Base-by-base conservation (phyloP, 2,113 vertebrate species). In the Cheirogaleus medius region DNA sequence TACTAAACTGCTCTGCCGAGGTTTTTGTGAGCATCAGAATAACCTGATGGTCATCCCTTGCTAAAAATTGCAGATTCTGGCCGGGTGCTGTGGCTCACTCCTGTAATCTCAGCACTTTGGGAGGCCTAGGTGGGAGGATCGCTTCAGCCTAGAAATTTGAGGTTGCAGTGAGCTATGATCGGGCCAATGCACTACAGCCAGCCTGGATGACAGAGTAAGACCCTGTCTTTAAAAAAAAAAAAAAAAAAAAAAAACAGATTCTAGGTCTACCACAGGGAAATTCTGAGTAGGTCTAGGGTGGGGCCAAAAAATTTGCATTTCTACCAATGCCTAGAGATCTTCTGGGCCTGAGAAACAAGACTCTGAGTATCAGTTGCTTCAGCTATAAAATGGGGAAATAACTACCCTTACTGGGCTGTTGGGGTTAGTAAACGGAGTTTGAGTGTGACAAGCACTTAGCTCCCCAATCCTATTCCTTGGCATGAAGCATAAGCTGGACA, bases 371-470 rank as follows among this genome's bases (percentile, higher is more conserved):
- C 47, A 54, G 77, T 80, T 87, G 92, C 52, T 88, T 82, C 47
- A 82, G 88, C 44, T 88, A 82, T 93, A 49, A 89, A 92, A 87
- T 34, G 42, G 54, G 54, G 37, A 68, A 63, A 87, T 87, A 60
- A 32, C 47, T 29, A 39, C 21, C 32, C 13, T 73, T 32, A 54
- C 56, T 73, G 82, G 37, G 42, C 23, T 71, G 71, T 56, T 96
- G 18, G 74, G 69, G 74, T 63, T 47, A 58, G 58, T 81, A 86
- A 77, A 27, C 20, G 10, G 34, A 56, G 29, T 66, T 60, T 84
- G 39, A 84, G 42, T 49, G 17, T 95, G 58, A 69, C 44, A 56
- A 49, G 34, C 74, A 12, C 37, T 63, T 23, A 44, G 21, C 34
- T 58, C 39, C 49, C 78, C 6, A 17, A 8, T n/a, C 69, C 20